Evolutionary conservation across 1,140 invertebrate species (phyloP).

Genomic region (Aphidius gifuensis): DNA sequence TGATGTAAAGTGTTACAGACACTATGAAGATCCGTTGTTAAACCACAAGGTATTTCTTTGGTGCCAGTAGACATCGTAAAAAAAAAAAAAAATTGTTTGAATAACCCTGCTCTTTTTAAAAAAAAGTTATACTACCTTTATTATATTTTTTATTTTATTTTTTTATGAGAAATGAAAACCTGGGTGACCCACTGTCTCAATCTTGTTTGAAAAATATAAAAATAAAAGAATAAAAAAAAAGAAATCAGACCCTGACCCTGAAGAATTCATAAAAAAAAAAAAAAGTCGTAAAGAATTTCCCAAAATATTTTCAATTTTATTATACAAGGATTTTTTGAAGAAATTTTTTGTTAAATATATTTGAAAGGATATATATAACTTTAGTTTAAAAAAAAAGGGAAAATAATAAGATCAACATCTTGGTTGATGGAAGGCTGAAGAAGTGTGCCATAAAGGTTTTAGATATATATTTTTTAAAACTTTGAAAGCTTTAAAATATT

Average conservation of each 20-base stretch:
- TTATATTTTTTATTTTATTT: conserved; percentile 6
- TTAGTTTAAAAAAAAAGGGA: too few species aligned
- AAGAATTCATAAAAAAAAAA: too few species aligned
- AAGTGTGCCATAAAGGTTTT: background rate
- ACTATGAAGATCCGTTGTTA: background rate
- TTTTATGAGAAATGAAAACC: conserved; percentile 7
- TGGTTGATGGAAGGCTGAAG: too few species aligned
- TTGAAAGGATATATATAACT: too few species aligned
- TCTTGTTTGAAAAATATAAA: background rate
- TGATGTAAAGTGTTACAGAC: conserved; percentile 6
- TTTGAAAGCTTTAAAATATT: conserved; percentile 22
- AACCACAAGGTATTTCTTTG: conserved; percentile 2
- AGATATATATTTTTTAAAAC: background rate
- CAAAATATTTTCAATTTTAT: too few species aligned
- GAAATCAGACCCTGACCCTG: too few species aligned
- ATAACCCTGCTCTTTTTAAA: too few species aligned
- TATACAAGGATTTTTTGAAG: too few species aligned
- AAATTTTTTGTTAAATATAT: too few species aligned
- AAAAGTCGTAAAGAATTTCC: too few species aligned
- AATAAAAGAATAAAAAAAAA: too few species aligned
- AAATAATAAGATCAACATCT: too few species aligned
- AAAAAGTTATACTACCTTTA: background rate
- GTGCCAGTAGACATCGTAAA: conserved; percentile 1
- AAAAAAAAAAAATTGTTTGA: background rate
- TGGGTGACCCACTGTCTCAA: conserved; percentile 9